phyloP scores from a whole-genome alignment of 53 echinoderm and acorn worm species.

The Pentamera pediparva region DNA sequence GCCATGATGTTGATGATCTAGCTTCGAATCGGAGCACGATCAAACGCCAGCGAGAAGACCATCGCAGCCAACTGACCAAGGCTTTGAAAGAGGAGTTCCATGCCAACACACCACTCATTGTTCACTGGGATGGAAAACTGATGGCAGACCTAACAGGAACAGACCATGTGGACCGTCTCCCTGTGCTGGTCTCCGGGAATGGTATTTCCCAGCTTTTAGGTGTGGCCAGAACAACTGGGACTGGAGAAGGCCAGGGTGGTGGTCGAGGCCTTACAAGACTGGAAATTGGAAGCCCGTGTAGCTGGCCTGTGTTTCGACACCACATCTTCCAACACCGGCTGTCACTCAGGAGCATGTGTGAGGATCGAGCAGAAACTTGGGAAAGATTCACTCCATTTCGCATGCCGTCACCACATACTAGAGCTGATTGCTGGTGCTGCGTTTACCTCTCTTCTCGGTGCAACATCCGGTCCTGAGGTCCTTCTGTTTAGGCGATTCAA shows the following conservation, averaged over 20 bases:
- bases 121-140: constrained; percentile 16
- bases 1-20: constrained; percentile 5
- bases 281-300: constrained; percentile 2
- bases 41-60: neutral
- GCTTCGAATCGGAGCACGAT: constrained; percentile 9
- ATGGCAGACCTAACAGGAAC: neutral
- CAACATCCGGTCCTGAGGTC: too few relatives aligned
- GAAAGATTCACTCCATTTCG: neutral
- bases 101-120: neutral
- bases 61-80: neutral
- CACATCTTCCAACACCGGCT: too few relatives aligned
- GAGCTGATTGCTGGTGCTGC: too few relatives aligned
- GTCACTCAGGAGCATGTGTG: too few relatives aligned
- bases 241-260: neutral
- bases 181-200: constrained; percentile 3
- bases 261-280: neutral
- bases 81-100: constrained; percentile 8
- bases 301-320: too few relatives aligned
- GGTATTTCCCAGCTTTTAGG: constrained; percentile 1
- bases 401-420: too few relatives aligned
- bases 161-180: constrained; percentile 11
- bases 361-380: constrained; percentile 5
- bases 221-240: constrained; percentile 7
- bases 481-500: too few relatives aligned
- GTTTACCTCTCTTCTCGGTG: too few relatives aligned